Evolutionary conservation across 2,113 vertebrate genomes (phyloP).

Genomic region (Eolophus roseicapilla): DNA sequence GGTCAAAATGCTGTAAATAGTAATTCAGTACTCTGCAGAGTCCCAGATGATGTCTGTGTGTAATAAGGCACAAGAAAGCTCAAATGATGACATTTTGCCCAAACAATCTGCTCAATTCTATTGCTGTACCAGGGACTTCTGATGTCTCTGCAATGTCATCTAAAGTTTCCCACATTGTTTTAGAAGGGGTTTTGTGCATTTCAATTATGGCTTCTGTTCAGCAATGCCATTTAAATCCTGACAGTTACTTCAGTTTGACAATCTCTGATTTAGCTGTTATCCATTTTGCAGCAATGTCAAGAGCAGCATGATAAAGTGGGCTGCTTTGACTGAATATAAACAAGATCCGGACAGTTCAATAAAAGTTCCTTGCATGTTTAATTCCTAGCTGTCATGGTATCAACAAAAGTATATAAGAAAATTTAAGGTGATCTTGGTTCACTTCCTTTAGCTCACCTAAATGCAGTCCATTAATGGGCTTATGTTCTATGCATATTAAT

Average conservation of each 20-base stretch:
- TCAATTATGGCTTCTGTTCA: slow-evolving; percentile 59
- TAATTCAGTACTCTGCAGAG: slow-evolving; percentile 36
- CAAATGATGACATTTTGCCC: slow-evolving; percentile 51
- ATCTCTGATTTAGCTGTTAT: slow-evolving; percentile 66
- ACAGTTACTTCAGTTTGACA: slow-evolving; percentile 58
- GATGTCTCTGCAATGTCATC: slow-evolving; percentile 50
- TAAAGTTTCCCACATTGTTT: slow-evolving; percentile 46
- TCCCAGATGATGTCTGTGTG: slow-evolving; percentile 40
- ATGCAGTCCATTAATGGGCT: slow-evolving; percentile 13
- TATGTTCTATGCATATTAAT: slow-evolving; percentile 49
- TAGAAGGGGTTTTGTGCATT: slow-evolving; percentile 4
- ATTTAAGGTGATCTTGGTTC: slow-evolving; percentile 26
- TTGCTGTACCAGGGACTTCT: not conserved
- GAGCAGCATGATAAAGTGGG: slow-evolving; percentile 30
- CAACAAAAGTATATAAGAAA: slow-evolving; percentile 28
- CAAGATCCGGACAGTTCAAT: slow-evolving; percentile 49
- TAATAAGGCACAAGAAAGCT: slow-evolving; percentile 68
- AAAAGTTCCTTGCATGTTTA: slow-evolving; percentile 53
- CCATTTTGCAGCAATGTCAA: slow-evolving; percentile 61
- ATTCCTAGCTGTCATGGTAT: slow-evolving; percentile 43
- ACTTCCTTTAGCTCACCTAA: slow-evolving; percentile 32
- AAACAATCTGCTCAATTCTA: slow-evolving; percentile 30
- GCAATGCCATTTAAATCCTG: slow-evolving; percentile 55
- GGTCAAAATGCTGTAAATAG: slow-evolving; percentile 63
- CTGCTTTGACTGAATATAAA: slow-evolving; percentile 61